Percentiles rank a stretch among this genome's conserved stretches.
Conservation (phyloP, 2,888 invertebrate species). For the Ectemnius lituratus region DNA sequence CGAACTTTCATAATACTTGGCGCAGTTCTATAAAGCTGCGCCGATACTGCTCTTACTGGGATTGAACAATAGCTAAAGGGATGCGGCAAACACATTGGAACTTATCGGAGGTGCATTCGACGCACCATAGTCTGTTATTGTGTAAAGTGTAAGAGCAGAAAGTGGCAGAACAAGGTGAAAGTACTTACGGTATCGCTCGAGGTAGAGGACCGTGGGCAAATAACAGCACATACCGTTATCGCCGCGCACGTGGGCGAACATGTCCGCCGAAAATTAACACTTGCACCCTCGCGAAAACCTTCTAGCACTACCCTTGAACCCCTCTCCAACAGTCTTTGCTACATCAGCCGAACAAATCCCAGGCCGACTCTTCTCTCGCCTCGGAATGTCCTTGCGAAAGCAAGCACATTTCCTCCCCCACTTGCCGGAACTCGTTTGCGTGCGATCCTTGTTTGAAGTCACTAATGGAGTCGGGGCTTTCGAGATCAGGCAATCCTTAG, state of each 20-base stretch:
- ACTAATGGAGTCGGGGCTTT: no score
- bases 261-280: constrained; percentile 60
- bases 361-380: constrained; percentile 37
- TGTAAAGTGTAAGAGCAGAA: not conserved
- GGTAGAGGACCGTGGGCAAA: constrained; percentile 72
- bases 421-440: no score
- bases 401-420: no score
- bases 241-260: constrained; percentile 74
- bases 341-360: constrained; percentile 43
- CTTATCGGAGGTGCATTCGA: not conserved
- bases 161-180: constrained; percentile 3
- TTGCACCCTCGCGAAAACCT: constrained; percentile 16
- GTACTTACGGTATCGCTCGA: constrained; percentile 74
- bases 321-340: not conserved
- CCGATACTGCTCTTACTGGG: no score
- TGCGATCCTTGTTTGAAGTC: no score
- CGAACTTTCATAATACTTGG: no score
- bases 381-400: constrained; percentile 19
- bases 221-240: constrained; percentile 76
- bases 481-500: no score
- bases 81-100: not conserved
- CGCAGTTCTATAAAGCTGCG: no score
- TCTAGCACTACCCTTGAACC: no score
- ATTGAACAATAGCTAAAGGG: no score
- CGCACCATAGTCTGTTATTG: not conserved